phyloP scores from a whole-genome alignment of 2,113 vertebrate species.

The Thomomys bottae region DNA sequence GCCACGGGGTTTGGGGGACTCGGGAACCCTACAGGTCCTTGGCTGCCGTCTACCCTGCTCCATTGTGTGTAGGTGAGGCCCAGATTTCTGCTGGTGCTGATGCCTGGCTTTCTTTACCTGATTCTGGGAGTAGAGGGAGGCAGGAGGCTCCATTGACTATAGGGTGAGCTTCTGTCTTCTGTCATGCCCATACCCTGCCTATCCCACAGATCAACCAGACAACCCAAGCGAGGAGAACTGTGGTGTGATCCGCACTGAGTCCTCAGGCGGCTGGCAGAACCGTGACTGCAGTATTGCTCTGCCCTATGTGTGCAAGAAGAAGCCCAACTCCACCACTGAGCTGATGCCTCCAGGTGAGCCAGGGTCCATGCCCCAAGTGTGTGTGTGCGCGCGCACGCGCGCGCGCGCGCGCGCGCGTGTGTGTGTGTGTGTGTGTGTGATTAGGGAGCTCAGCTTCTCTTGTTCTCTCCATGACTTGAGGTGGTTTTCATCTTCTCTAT shows the following conservation, averaged over 20 bases:
- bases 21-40: not conserved
- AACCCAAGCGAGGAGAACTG: conserved; percentile 95
- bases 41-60: not conserved
- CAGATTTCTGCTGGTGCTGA: not conserved
- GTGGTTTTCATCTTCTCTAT: not conserved
- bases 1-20: not conserved
- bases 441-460: not conserved
- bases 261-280: conserved; percentile 95
- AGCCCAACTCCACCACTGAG: conserved; percentile 90
- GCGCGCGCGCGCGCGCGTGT: too few relatives aligned
- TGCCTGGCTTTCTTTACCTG: not conserved
- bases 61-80: not conserved
- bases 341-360: conserved; percentile 83
- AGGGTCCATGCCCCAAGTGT: not conserved
- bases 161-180: not conserved
- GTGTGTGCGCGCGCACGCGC: too few relatives aligned
- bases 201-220: conserved; percentile 91
- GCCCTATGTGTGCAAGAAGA: conserved; percentile 97
- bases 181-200: not conserved
- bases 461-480: not conserved
- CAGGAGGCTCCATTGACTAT: not conserved
- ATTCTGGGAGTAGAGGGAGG: not conserved
- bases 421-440: too few relatives aligned
- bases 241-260: conserved; percentile 94
- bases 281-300: conserved; percentile 93